A percentile compares a stretch with the other conserved stretches of the same genome.
Conservation (phyloP, 2,888 invertebrate genomes). For the Criorhina ranunculi region DNA sequence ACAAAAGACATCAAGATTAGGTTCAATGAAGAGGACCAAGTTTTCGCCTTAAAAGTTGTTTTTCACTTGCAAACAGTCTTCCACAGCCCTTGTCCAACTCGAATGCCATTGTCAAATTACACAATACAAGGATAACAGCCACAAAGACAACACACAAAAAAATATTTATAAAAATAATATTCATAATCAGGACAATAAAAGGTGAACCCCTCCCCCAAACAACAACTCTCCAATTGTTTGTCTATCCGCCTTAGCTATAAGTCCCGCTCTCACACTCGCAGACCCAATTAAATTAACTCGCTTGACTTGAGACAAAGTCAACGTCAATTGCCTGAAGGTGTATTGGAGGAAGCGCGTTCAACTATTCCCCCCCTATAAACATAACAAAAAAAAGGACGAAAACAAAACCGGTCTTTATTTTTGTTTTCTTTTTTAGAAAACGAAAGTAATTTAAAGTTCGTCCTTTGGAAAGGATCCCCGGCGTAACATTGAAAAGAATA, state of each 20-base stretch:
- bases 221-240: conserved; percentile 19
- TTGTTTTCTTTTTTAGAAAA: conserved; percentile 6
- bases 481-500: background rate
- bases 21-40: conserved; percentile 60
- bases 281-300: conserved; percentile 68
- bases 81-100: background rate
- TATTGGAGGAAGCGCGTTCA: conserved; percentile 48
- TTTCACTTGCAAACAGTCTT: background rate
- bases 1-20: conserved; percentile 70
- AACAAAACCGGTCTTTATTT: conserved; percentile 8
- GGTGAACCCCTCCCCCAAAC: conserved; percentile 10
- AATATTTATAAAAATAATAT: conserved; percentile 46
- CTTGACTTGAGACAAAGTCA: conserved; percentile 56
- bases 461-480: conserved; percentile 12
- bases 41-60: conserved; percentile 63
- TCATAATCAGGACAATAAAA: conserved; percentile 60
- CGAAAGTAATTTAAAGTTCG: conserved; percentile 53
- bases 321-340: conserved; percentile 61
- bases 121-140: conserved; percentile 53
- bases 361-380: conserved; percentile 13
- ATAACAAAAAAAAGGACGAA: conserved; percentile 16
- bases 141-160: conserved; percentile 18
- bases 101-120: conserved; percentile 47
- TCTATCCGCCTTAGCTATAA: conserved; percentile 14
- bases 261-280: conserved; percentile 21